These are phyloP conservation scores for Porites evermanni DNA, from an alignment of 92 coral and sea anemone genomes.

Conservation along the genomic window DNA sequence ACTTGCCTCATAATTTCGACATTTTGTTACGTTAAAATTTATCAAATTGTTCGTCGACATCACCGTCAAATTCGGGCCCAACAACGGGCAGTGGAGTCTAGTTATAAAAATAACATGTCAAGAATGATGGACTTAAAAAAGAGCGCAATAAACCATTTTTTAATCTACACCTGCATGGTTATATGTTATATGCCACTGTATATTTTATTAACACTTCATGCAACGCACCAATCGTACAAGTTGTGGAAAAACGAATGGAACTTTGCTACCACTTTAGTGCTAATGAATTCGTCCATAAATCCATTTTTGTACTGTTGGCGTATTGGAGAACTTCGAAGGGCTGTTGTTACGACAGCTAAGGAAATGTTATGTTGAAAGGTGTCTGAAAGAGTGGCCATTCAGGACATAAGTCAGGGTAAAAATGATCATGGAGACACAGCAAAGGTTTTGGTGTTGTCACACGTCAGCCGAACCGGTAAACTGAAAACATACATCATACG, in stretches of 20 bases:
- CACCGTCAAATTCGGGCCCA: neutral
- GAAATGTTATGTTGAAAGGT: neutral
- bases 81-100: neutral
- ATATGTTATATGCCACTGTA: constrained; percentile 18
- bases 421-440: too few species aligned
- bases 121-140: neutral
- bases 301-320: constrained; percentile 41
- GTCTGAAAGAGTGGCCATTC: too few species aligned
- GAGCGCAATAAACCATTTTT: constrained; percentile 11
- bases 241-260: constrained; percentile 21
- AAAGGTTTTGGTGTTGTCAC: too few species aligned
- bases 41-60: constrained; percentile 32
- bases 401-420: too few species aligned
- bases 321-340: constrained; percentile 13
- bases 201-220: constrained; percentile 1
- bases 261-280: constrained; percentile 1
- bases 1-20: constrained; percentile 19
- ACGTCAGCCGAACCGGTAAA: too few species aligned
- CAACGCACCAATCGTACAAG: neutral
- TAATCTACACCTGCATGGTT: constrained; percentile 15
- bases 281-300: constrained; percentile 33
- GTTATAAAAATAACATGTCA: neutral
- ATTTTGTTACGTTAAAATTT: constrained; percentile 12
- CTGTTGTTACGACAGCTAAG: constrained; percentile 3
- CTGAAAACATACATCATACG: too few species aligned